Evolutionary conservation across 2,113 vertebrate genomes (phyloP).

Genomic region (Phocoena sinus): DNA sequence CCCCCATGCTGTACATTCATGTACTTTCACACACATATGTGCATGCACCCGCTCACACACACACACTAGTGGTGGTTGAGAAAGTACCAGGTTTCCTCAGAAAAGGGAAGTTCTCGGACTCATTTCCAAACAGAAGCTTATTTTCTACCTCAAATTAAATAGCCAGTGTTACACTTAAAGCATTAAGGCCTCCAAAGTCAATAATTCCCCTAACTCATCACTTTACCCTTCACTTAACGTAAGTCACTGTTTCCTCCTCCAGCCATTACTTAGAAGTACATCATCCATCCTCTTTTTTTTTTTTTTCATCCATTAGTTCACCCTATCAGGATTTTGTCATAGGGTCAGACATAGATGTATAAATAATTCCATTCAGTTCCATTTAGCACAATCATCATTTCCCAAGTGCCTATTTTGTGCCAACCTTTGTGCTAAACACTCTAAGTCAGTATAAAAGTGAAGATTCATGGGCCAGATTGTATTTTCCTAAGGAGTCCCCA

Average conservation of each 20-base stretch:
- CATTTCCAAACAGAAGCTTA: neutral
- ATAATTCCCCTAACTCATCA: constrained; percentile 28
- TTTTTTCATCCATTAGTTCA: neutral
- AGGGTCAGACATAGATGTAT: neutral
- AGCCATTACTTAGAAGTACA: neutral
- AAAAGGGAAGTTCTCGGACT: neutral
- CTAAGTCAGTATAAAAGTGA: constrained; percentile 19
- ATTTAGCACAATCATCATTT: constrained; percentile 5
- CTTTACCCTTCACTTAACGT: neutral
- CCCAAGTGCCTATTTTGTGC: constrained; percentile 21
- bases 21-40: no score
- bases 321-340: constrained; percentile 17
- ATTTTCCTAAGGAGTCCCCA: constrained; percentile 50
- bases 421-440: constrained; percentile 47
- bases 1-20: neutral
- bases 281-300: neutral
- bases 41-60: neutral
- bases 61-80: neutral
- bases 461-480: constrained; percentile 12
- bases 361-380: constrained; percentile 34
- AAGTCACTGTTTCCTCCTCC: neutral
- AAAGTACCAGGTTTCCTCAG: neutral
- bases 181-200: neutral
- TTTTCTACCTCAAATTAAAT: constrained; percentile 1
- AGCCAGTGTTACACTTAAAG: neutral